Conservation (phyloP, 2,113 vertebrate species). For the Polypterus senegalus region DNA sequence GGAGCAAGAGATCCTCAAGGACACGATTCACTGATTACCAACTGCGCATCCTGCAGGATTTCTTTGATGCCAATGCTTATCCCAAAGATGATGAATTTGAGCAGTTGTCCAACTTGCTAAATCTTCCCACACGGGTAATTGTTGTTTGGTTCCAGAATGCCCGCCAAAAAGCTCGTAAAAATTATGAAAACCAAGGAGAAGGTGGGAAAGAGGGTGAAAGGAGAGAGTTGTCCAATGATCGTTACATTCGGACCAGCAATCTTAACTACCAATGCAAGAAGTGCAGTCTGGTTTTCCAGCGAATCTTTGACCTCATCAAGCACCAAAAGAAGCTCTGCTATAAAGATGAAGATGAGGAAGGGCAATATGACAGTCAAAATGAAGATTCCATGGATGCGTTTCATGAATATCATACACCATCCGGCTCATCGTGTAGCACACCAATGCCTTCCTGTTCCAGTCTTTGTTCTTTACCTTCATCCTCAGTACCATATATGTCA, state of each 20-base stretch:
- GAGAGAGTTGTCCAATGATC: conserved; percentile 83
- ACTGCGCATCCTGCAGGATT: conserved; percentile 90
- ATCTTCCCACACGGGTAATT: conserved; percentile 91
- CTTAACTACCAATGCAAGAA: conserved; percentile 98
- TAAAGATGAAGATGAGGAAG: conserved; percentile 96
- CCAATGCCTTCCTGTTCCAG: conserved; percentile 81
- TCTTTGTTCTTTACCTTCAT: conserved; percentile 70
- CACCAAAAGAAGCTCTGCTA: conserved; percentile 98
- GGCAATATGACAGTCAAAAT: conserved; percentile 93
- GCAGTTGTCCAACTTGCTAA: conserved; percentile 87
- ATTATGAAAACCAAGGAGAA: conserved; percentile 95
- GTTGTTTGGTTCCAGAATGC: conserved; percentile 98
- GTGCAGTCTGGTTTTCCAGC: conserved; percentile 91
- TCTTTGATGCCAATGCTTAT: conserved; percentile 97
- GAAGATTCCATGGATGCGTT: conserved; percentile 89
- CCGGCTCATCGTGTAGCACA: conserved; percentile 92
- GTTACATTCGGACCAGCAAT: conserved; percentile 92
- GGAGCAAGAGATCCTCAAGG: conserved; percentile 86
- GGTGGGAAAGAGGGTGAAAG: conserved; percentile 84
- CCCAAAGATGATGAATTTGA: conserved; percentile 98
- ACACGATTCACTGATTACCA: conserved; percentile 97
- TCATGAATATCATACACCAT: conserved; percentile 79
- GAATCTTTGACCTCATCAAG: conserved; percentile 97
- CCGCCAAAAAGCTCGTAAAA: conserved; percentile 92
- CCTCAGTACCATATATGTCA: conserved; percentile 52